Base-by-base conservation (phyloP, 2,113 vertebrate genomes). In the Pelecanus crispus region DNA sequence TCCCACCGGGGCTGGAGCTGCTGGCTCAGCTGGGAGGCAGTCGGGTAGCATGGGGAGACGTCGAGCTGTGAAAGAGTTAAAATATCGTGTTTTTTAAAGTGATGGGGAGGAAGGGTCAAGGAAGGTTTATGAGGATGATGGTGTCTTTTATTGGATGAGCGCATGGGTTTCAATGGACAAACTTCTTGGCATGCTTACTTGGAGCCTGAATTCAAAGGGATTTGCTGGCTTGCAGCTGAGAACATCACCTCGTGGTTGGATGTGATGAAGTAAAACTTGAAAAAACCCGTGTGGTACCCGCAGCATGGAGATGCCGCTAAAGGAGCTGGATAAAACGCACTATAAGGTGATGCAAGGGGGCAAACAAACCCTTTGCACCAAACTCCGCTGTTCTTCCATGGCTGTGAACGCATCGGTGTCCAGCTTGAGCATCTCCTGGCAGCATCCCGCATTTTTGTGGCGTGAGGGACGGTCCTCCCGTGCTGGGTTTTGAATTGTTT, bases 301-400 rank as follows among this genome's bases (percentile, higher is more conserved):
- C 38, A 44, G 25, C 2, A 1, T 3, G 74, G 44, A 22, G 20
- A 7, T 24, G 17, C 13, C 4, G 0, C 31, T 5, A 0, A 17
- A 19, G 9, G 22, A 22, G 3, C 9, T 2, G 47, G 34, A 8
- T 14, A 6, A 85, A 73, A 59, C 0, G 16, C 28, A 2, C 13
- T 10, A 1, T 1, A 0, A 9, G 36, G 52, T 5, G 36, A 7
- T 5, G 29, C 17, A 18, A 63, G 13, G 18, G n/a, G 65, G 29
- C 8, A 22, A 74, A 14, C 8, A 20, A 40, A 13, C 6, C 22
- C 13, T n/a, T 16, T 7, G 42, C 49, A 10, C 50, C 44, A 9
- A 19, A 8, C 12, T 6, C 7, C 6, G 67, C 44, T 13, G 44
- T 9, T 32, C 17, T 8, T 18, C 4, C 8, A 2, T 11, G 9